Evolutionary conservation across 2,888 invertebrate species (phyloP).

Genomic region (Chalcosyrphus nemorum): DNA sequence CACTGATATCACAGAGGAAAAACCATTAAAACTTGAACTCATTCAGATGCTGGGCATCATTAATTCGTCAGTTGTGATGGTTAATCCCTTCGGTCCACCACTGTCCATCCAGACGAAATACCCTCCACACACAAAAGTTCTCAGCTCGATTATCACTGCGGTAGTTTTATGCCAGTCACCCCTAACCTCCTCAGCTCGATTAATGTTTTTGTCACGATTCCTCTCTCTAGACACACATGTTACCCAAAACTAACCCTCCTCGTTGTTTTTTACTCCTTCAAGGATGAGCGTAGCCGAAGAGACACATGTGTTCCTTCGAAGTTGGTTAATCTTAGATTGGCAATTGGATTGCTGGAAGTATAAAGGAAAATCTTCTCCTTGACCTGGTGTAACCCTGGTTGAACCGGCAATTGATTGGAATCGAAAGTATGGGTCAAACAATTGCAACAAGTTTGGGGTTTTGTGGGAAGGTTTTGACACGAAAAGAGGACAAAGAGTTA

Average conservation of each 20-base stretch:
- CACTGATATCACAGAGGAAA: conserved; percentile 11
- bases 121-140: too few relatives aligned
- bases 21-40: conserved; percentile 39
- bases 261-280: background rate
- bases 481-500: too few relatives aligned
- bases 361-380: conserved; percentile 20
- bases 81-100: conserved; percentile 37
- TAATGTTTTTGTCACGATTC: conserved; percentile 63
- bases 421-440: background rate
- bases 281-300: background rate
- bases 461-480: too few relatives aligned
- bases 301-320: conserved; percentile 27
- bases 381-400: conserved; percentile 56
- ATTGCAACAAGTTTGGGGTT: too few relatives aligned
- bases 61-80: conserved; percentile 63
- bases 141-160: too few relatives aligned
- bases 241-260: conserved; percentile 21
- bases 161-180: too few relatives aligned
- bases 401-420: conserved; percentile 36
- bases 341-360: conserved; percentile 8
- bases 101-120: too few relatives aligned
- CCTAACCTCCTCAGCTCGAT: conserved; percentile 9
- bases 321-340: conserved; percentile 54
- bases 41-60: conserved; percentile 45
- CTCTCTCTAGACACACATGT: conserved; percentile 36